Conservation (phyloP, 2,113 vertebrate genomes). For the Lasiurus borealis region DNA sequence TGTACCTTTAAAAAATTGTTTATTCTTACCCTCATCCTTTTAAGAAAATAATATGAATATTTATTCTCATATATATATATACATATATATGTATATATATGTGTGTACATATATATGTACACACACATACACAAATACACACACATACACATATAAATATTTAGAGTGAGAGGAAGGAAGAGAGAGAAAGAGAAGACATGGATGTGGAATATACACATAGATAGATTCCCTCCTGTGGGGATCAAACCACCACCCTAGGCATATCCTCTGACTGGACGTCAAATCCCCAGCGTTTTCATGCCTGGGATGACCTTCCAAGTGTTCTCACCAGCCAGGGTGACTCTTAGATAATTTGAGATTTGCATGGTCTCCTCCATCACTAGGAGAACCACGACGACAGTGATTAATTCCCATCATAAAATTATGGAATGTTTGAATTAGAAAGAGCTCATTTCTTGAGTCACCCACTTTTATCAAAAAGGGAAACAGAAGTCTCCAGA, state of each 20-base stretch:
- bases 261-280: not conserved
- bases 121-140: too few relatives aligned
- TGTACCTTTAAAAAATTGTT: conserved; percentile 2
- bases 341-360: not conserved
- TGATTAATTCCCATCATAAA: not conserved
- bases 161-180: not conserved
- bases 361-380: not conserved
- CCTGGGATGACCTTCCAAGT: not conserved
- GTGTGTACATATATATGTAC: too few relatives aligned
- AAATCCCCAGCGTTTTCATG: not conserved
- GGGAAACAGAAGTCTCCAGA: not conserved
- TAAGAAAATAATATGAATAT: not conserved
- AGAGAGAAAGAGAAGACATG: not conserved
- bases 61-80: too few relatives aligned
- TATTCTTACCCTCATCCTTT: not conserved
- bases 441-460: conserved; percentile 13
- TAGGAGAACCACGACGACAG: not conserved
- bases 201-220: not conserved
- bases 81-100: too few relatives aligned
- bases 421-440: not conserved
- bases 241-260: not conserved
- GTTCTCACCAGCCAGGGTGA: not conserved
- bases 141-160: too few relatives aligned
- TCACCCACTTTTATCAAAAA: not conserved
- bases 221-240: not conserved